phyloP scores from a whole-genome alignment of 2,113 vertebrate genomes.

The Microtus montanus region DNA sequence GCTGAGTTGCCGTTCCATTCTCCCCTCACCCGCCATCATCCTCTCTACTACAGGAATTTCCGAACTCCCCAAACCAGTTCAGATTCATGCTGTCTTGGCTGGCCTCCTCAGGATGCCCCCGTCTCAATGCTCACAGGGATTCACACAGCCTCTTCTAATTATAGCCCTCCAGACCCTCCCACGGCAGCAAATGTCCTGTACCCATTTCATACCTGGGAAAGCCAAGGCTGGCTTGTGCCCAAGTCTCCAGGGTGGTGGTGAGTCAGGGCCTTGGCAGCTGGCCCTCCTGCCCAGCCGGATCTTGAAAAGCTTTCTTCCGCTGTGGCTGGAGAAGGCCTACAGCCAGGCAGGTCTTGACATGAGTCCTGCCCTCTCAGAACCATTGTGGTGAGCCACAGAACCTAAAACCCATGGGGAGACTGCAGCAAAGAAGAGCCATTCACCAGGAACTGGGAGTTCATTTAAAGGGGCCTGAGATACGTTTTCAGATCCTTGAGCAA shows the following conservation, averaged over 20 bases:
- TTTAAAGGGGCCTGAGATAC: not conserved
- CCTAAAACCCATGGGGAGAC: not conserved
- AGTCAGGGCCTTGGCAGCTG: slow-evolving; percentile 50
- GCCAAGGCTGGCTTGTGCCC: slow-evolving; percentile 50
- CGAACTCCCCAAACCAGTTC: not conserved
- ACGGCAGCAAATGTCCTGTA: not conserved
- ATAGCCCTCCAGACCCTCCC: slow-evolving; percentile 55
- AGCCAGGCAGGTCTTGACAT: not conserved
- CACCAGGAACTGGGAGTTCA: not conserved
- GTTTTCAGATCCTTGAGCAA: not conserved
- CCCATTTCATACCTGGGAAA: slow-evolving; percentile 76
- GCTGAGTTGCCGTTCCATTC: not conserved
- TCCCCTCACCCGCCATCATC: not conserved
- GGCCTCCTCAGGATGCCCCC: not conserved
- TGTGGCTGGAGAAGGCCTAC: not conserved
- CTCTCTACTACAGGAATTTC: slow-evolving; percentile 19
- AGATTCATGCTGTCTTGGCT: not conserved
- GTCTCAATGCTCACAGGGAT: not conserved
- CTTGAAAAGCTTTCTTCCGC: not conserved
- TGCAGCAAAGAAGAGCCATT: not conserved
- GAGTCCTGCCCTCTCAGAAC: not conserved
- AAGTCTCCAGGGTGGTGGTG: slow-evolving; percentile 17
- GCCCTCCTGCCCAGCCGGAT: not conserved
- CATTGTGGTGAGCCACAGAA: not conserved
- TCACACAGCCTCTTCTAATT: slow-evolving; percentile 45